Evolutionary conservation across 53 echinoderm and acorn worm species (phyloP), one percentile per base, ranked within the genome.

Genomic region (Hippasteria phrygiana): DNA sequence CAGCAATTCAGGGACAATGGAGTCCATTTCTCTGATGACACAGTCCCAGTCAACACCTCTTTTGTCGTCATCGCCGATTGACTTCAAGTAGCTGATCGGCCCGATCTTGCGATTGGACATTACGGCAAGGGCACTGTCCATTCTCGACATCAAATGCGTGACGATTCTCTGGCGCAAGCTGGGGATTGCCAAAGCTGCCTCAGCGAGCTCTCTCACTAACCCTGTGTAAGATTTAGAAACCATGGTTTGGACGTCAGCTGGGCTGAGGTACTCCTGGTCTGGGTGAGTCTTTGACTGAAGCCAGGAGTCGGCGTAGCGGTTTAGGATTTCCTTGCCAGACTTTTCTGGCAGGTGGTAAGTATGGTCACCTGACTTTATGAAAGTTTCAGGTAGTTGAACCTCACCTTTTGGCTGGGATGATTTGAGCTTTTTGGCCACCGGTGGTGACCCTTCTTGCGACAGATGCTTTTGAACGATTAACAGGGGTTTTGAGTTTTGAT

Each of bases 1-100:
- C 20, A 79, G 62, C 59, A 79, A 24, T 26, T 79, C 79, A 1
- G 79, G 79, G 3, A 55, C 38, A 40, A 79, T 24, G 35, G 4
- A 3, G 56, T 79, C 62, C 79, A 79, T 79, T 56, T 79, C 79
- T 62, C 54, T 33, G 56, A 79, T 79, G 7, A 79, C 59, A 1
- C 38, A 24, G 59, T 79, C 59, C 79, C 79, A 79, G 38, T 79
- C 62, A 1, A 79, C 56, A 24, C 7, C n/a, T 13, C 36, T 59
- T 16, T 56, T 38, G 11, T 79, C 56, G 9, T n/a, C 41, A 1
- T 8, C 39, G 24, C 79, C 79, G 10, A 36, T 26, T 26, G 79
- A 62, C 56, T 62, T 79, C 59, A 79, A 20, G 41, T 62, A 79
- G 28, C 79, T 79, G 55, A 79, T 5, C 4, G 18, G 7, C 0